These are phyloP conservation scores for Nomada fabriciana DNA, from an alignment of 2,888 invertebrate genomes.

Conservation along the genomic window DNA sequence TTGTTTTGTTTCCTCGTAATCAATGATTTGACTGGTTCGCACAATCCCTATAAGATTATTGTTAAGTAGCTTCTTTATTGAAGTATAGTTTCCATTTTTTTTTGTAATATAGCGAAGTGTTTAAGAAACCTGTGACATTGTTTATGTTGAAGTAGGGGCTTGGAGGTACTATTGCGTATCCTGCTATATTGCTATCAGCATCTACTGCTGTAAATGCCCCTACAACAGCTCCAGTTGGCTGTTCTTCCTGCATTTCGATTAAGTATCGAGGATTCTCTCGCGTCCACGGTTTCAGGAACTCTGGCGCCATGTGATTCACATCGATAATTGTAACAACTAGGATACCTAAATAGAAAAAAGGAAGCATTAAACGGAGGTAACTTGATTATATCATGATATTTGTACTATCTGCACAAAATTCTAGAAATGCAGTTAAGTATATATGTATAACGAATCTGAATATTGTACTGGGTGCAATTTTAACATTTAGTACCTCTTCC, in stretches of 20 bases:
- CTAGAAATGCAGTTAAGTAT: too few relatives aligned
- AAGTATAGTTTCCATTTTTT: background rate
- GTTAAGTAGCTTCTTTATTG: too few relatives aligned
- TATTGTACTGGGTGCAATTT: background rate
- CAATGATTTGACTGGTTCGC: slow-evolving; percentile 91
- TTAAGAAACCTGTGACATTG: slow-evolving; percentile 89
- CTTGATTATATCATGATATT: background rate
- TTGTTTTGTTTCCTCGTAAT: slow-evolving; percentile 92
- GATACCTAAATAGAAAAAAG: slow-evolving; percentile 84
- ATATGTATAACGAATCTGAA: too few relatives aligned
- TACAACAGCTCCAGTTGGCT: slow-evolving; percentile 91
- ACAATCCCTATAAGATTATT: slow-evolving; percentile 87
- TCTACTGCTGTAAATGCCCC: slow-evolving; percentile 92
- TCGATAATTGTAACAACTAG: slow-evolving; percentile 87
- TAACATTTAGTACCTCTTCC: slow-evolving; percentile 87
- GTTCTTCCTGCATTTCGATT: slow-evolving; percentile 91
- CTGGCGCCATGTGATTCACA: slow-evolving; percentile 87
- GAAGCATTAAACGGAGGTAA: background rate
- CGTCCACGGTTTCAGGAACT: slow-evolving; percentile 90
- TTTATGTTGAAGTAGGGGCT: slow-evolving; percentile 93
- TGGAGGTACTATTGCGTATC: slow-evolving; percentile 89
- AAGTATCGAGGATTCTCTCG: slow-evolving; percentile 87
- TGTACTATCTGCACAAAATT: too few relatives aligned
- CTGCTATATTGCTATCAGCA: slow-evolving; percentile 92
- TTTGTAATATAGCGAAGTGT: background rate